Evolutionary conservation across 2,113 vertebrate species (phyloP), one percentile per base, ranked within the genome.

Genomic region (Oriolus oriolus): DNA sequence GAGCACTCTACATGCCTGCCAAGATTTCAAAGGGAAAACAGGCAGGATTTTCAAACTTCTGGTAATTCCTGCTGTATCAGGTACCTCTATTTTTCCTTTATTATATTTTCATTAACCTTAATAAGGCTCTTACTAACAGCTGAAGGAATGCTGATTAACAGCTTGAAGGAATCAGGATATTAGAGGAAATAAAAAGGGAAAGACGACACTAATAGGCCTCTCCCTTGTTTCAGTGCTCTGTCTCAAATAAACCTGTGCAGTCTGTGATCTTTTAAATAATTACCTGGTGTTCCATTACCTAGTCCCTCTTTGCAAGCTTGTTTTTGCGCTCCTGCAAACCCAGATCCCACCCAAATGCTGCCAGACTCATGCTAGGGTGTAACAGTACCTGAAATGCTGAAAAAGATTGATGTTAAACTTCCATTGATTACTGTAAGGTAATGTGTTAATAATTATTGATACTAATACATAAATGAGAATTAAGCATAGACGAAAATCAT

Each of bases 111-210:
- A 82, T 94, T 80, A 87, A 66, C 86, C 97, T 97, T 95, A 97
- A 95, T 96, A 95, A 97, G 94, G 47, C 61, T 93, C 60, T 93
- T 95, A 90, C n/a, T n/a, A n/a, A n/a, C n/a, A n/a, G n/a, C n/a
- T n/a, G n/a, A n/a, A n/a, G n/a, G n/a, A n/a, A n/a, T n/a, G n/a
- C n/a, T 71, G 73, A 92, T 78, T 94, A 88, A 90, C 65, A 86
- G 41, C 71, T 88, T 93, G 71, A 83, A 93, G 42, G 68, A 60
- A 86, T 87, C 39, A 74, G 42, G 71, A 86, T 83, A 76, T 96
- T 77, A 89, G 77, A 89, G 78, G 52, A 92, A 95, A 84, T 42
- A 68, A 57, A 94, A 90, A 94, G 24, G 54, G 56, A 91, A 95
- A 92, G 90, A 94, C 85, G 90, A 82, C 50, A 75, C 39, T 59